phyloP scores from a whole-genome alignment of 2,797 vertebrate species.

The Tadarida brasiliensis region DNA sequence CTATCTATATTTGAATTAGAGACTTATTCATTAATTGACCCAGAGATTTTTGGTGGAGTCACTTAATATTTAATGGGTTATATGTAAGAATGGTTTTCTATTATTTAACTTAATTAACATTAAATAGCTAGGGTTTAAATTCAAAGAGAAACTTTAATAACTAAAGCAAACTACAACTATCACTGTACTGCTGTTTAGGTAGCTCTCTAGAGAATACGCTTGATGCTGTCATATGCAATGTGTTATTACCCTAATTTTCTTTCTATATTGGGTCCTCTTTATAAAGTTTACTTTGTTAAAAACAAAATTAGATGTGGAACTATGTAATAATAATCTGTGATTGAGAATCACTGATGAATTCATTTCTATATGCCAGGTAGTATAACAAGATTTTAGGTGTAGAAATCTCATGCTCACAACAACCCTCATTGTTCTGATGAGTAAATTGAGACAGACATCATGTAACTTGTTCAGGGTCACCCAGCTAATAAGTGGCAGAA shows the following conservation, averaged over 20 bases:
- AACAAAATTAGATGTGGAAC: not conserved
- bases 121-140: not conserved
- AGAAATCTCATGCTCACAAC: not conserved
- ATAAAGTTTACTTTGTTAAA: conserved; percentile 17
- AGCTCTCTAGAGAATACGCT: not conserved
- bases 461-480: not conserved
- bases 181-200: not conserved
- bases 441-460: not conserved
- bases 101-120: conserved; percentile 45
- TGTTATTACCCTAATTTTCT: not conserved
- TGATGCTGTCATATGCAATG: not conserved
- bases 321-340: not conserved
- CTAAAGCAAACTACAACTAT: not conserved
- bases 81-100: conserved; percentile 2
- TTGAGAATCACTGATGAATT: not conserved
- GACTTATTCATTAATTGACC: not conserved
- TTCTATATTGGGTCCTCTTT: not conserved
- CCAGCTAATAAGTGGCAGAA: not conserved
- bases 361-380: not conserved
- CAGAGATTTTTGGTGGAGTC: not conserved
- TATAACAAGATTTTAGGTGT: not conserved
- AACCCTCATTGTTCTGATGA: not conserved
- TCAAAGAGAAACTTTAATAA: not conserved
- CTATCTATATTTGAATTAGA: not conserved
- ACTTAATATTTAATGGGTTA: conserved; percentile 2